These are phyloP conservation scores for Torymus auratus DNA, from an alignment of 2,888 invertebrate species.

Conservation along the genomic window DNA sequence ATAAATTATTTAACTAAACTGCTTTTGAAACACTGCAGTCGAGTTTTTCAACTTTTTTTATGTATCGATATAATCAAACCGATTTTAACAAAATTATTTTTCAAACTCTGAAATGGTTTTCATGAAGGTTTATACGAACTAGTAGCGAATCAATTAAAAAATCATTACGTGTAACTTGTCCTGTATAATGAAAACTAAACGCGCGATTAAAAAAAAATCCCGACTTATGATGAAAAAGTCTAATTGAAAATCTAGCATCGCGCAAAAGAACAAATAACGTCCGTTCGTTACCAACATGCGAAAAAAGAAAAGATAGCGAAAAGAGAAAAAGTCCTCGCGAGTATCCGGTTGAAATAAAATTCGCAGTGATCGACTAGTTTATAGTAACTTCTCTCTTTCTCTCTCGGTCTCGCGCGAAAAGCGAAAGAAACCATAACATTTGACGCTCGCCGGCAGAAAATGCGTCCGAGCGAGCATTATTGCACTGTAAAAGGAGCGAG, in stretches of 20 bases:
- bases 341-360: conserved; percentile 46
- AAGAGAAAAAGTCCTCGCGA: conserved; percentile 33
- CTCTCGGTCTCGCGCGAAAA: not conserved
- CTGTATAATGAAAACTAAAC: not conserved
- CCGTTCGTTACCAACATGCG: not conserved
- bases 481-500: conserved; percentile 55
- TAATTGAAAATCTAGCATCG: conserved; percentile 18
- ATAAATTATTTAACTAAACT: too few species aligned
- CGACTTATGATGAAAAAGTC: not conserved
- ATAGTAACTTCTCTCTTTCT: not conserved
- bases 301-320: not conserved
- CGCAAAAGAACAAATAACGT: not conserved
- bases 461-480: conserved; percentile 29
- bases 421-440: not conserved
- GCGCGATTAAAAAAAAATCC: too few species aligned
- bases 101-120: too few species aligned
- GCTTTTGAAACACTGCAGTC: too few species aligned
- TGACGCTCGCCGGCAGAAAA: conserved; percentile 20
- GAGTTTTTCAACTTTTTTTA: too few species aligned
- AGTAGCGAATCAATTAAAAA: conserved; percentile 18
- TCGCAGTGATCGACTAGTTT: conserved; percentile 39
- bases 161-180: conserved; percentile 17
- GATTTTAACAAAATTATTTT: too few species aligned
- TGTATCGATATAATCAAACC: too few species aligned
- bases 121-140: too few species aligned